A percentile compares a stretch with the other conserved stretches of the same genome.
phyloP scores from a whole-genome alignment of 2,797 vertebrate species.

The Phalloptychus januarius region DNA sequence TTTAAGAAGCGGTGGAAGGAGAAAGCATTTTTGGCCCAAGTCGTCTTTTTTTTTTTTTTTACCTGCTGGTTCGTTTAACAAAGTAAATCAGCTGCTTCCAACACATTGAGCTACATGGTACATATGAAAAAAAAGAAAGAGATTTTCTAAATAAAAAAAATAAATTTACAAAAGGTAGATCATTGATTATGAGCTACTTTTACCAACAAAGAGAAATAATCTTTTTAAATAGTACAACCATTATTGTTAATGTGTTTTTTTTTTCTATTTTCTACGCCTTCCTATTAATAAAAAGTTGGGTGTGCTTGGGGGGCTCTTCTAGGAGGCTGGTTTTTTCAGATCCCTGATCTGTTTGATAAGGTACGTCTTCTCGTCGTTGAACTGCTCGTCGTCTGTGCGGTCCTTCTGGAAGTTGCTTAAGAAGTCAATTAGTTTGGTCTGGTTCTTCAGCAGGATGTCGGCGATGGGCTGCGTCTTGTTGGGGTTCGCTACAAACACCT shows the following conservation, averaged over 20 bases:
- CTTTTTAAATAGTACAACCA: constrained; percentile 71
- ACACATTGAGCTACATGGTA: constrained; percentile 59
- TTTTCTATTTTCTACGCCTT: constrained; percentile 55
- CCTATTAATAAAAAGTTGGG: constrained; percentile 74
- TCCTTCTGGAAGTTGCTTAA: constrained; percentile 97
- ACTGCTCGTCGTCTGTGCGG: constrained; percentile 93
- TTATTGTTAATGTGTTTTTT: constrained; percentile 67
- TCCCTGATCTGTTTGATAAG: constrained; percentile 97
- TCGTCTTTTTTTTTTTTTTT: not conserved
- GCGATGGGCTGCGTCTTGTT: constrained; percentile 95
- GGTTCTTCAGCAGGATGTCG: constrained; percentile 97
- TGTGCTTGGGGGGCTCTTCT: constrained; percentile 50
- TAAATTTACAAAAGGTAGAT: constrained; percentile 50
- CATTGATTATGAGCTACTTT: constrained; percentile 73
- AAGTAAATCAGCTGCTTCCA: constrained; percentile 61
- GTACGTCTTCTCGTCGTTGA: constrained; percentile 97
- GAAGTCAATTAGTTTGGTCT: constrained; percentile 96
- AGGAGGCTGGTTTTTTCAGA: constrained; percentile 91
- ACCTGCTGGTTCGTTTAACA: constrained; percentile 62
- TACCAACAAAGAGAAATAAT: constrained; percentile 66
- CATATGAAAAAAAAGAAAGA: constrained; percentile 41
- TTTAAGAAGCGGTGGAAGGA: not conserved
- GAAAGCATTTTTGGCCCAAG: constrained; percentile 24
- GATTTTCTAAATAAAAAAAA: constrained; percentile 18
- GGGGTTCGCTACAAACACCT: constrained; percentile 98